Evolutionary conservation across 2,888 invertebrate genomes (phyloP), one percentile per base, ranked within the genome.

Genomic region (Lasioglossum calceatum): DNA sequence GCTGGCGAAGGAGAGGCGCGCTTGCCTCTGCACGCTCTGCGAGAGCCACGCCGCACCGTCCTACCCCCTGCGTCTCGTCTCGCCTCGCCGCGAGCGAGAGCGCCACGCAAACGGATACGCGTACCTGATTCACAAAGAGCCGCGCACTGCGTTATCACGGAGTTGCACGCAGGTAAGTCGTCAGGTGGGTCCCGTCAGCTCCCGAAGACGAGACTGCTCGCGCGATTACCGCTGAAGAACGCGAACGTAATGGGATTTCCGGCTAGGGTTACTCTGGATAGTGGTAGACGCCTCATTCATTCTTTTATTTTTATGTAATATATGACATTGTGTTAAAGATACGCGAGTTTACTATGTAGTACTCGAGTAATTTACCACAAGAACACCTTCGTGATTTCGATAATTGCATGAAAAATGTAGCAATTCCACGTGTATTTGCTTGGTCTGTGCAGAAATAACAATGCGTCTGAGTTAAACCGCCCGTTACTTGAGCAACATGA

Each of bases 41-140:
- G 64, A 64, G 27, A 12, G 27, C 61, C 54, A 1, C 27, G 58
- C 58, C 58, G 27, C 58, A 16, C 10, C 58, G 58, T 2, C 4
- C 19, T 19, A 19, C 19, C 7, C 19, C 1, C 16, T 19, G 7
- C 19, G 23, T 23, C 23, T 8, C 54, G 54, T 1, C 23, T 2
- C 23, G 50, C n/a, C 58, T 4, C n/a, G n/a, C 23, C 14, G 19
- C 16, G 54, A 71, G 44, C 42, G 27, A 14, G 58, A 58, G 58
- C 58, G n/a, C 58, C 58, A 23, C 58, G 74, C 50, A 39, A 81
- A 77, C 47, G 12, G 19, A 27, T 72, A 61, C 80, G 80, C 74
- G 67, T 75, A 27, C 39, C 67, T 12, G 75, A 23, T 42, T 14
- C 67, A 39, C 32, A 47, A 70, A 70, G 67, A 42, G 67, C 39